These are phyloP conservation scores for Threskiornis aethiopicus DNA, from an alignment of 2,797 vertebrate genomes.

Conservation along the genomic window DNA sequence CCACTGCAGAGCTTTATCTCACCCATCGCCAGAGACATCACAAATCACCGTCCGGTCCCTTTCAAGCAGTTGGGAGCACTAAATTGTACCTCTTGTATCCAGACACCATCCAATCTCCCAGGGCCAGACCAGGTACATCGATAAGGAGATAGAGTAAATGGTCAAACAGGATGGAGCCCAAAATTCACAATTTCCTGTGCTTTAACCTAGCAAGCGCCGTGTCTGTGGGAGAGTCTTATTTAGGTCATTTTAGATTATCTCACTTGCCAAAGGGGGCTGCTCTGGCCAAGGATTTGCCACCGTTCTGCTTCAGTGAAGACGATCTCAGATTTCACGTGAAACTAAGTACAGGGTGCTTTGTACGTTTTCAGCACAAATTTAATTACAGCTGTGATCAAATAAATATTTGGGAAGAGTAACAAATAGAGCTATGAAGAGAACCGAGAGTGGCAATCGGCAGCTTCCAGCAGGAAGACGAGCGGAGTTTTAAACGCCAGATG, in stretches of 20 bases:
- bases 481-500: not conserved
- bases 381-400: not conserved
- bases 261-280: not conserved
- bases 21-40: constrained; percentile 28
- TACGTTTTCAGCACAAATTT: not conserved
- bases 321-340: not conserved
- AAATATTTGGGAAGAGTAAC: not conserved
- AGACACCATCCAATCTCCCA: constrained; percentile 8
- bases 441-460: not conserved
- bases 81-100: constrained; percentile 42
- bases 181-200: constrained; percentile 42
- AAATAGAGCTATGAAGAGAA: not conserved
- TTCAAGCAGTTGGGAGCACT: constrained; percentile 38
- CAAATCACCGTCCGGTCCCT: constrained; percentile 32
- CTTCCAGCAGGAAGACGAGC: not conserved
- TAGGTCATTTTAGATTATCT: not conserved
- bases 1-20: constrained; percentile 43
- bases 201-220: not conserved
- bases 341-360: not conserved
- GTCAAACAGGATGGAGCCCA: constrained; percentile 28
- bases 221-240: not conserved
- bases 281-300: not conserved
- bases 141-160: constrained; percentile 29
- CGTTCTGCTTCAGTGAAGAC: not conserved
- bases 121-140: constrained; percentile 4